A percentile compares a stretch with the other conserved stretches of the same genome.
Conservation (phyloP, 2,113 vertebrate species). For the Pyrgilauda ruficollis region DNA sequence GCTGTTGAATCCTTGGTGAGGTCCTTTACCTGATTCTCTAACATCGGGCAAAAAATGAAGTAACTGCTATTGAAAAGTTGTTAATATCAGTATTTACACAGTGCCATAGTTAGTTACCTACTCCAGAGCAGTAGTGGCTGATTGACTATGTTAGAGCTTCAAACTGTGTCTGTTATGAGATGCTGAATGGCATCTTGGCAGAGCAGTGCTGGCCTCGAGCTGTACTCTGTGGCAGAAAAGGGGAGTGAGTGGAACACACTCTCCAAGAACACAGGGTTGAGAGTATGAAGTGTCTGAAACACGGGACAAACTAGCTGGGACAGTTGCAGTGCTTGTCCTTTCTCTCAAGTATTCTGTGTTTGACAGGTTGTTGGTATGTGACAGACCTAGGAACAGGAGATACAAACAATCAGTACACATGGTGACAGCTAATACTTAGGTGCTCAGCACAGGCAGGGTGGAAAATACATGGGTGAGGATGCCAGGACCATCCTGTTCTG, state of each 20-base stretch:
- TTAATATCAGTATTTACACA: not conserved
- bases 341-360: not conserved
- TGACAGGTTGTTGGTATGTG: not conserved
- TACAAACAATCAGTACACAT: accelerated
- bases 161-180: not conserved
- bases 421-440: not conserved
- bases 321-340: not conserved
- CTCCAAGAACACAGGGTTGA: not conserved
- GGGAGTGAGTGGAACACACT: not conserved
- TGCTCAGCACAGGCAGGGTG: not conserved
- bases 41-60: not conserved
- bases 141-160: not conserved
- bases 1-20: not conserved
- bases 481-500: not conserved
- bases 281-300: not conserved
- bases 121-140: not conserved
- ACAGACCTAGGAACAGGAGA: not conserved
- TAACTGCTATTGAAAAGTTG: not conserved
- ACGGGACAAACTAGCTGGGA: not conserved
- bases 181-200: not conserved
- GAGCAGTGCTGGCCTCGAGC: not conserved
- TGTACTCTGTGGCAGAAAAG: not conserved
- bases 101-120: not conserved
- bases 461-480: not conserved
- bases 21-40: not conserved